Base-by-base conservation (phyloP, 2,888 invertebrate genomes). In the Eupithecia pulchellata region DNA sequence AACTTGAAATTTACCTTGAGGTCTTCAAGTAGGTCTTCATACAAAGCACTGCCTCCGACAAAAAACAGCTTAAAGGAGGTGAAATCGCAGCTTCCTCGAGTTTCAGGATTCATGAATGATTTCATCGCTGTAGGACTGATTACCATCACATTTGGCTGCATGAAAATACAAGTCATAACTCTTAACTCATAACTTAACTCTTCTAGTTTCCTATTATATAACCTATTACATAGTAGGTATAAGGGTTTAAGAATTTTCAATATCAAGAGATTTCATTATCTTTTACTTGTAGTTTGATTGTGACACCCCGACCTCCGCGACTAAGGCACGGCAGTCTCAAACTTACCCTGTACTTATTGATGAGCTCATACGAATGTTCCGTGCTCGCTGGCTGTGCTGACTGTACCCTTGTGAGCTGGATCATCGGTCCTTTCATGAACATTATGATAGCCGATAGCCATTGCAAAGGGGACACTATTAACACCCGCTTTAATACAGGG, bases 1-100 rank as follows among this genome's bases (percentile, higher is more conserved):
- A n/a, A n/a, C n/a, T n/a, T n/a, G 52, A 36, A 55, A 72, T 17
- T 66, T 81, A 93, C 94, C 86, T 86, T 81, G 3, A 90, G 73
- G 64, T 88, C 84, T 0, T 83, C 78, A 14, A 89, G 75, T 0
- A 90, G 79, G 0, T 86, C 82, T 0, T 68, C 34, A 6, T 88
- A 79, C 0, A 89, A 87, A 17, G 86, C 86, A 62, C 90, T 90
- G 3, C 92, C 92, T 4, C 86, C 90, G 3, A 90, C 55, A 6
- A 82, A 57, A 4, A 92, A 75, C 0, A 72, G 30, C 52, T 89
- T 84, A 5, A 91, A 85, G 68, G 88, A 85, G 0, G 87, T 81
- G 42, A 91, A 85, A 72, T 91, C 89, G 61, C 91, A 90, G 14
- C 76, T 67, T 3, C 82, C 83, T 0, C 78, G 64, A 4, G 82